Base-by-base conservation (phyloP, 2,888 invertebrate genomes). In the Aphidius colemani region DNA sequence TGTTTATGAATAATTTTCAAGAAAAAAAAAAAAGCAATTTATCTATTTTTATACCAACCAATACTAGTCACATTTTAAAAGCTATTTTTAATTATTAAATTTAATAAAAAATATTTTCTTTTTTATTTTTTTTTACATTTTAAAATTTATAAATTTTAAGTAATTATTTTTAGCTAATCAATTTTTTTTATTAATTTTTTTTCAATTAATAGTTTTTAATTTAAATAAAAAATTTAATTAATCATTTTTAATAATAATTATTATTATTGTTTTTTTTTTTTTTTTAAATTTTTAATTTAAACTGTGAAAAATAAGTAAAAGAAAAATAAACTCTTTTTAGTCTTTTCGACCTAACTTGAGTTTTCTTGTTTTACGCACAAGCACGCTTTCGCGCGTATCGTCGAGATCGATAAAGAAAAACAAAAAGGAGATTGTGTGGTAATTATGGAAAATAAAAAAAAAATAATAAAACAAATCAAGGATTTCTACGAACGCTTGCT, bases 311-410 rank as follows among this genome's bases (percentile, higher is more conserved):
- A 43, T 4, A 53, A 40, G 7, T 55, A 40, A 59, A 41, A 39
- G 41, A 63, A 56, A 57, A 45, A 11, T 61, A 44, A 50, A 40
- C 57, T 67, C 61, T 65, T 66, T 53, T 69, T 69, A 70, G 70
- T 70, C 70, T 69, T 67, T 70, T 69, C 70, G 69, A 70, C 70
- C 70, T 70, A 70, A 70, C 69, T 70, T 70, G 70, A 66, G 70
- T 70, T 70, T 70, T 70, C 70, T 70, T 70, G 70, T 70, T 70
- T 68, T 70, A 70, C 70, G 70, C 70, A 70, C 70, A 70, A 70
- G 70, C 70, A 70, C 70, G 70, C 70, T 70, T 70, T 70, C 70
- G 70, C 70, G 70, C 70, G 70, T 69, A 69, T 70, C 70, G 69
- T 70, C 70, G 70, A 70, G 70, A 70, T 68, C 69, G 70, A 70